Percentiles rank a stretch among this genome's conserved stretches.
Conservation (phyloP, 2,797 vertebrate genomes). For the Coluber constrictor region DNA sequence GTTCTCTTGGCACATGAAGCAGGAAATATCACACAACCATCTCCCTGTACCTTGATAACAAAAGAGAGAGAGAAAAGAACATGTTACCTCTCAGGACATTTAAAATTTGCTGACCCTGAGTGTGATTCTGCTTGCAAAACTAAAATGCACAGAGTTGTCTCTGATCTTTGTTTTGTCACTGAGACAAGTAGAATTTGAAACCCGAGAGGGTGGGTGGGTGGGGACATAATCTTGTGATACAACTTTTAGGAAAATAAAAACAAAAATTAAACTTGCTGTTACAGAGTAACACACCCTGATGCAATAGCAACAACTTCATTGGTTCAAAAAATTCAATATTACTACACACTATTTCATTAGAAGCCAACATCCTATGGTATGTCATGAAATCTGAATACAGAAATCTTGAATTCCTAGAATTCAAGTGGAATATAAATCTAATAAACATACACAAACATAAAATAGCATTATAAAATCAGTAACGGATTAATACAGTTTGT, state of each 20-base stretch:
- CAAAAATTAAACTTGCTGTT: background rate
- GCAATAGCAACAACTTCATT: background rate
- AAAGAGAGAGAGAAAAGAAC: background rate
- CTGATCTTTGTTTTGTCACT: background rate
- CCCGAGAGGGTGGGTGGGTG: background rate
- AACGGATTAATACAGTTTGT: background rate
- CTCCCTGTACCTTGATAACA: background rate
- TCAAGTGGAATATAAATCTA: background rate
- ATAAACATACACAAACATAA: background rate
- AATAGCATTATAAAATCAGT: background rate
- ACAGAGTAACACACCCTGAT: background rate
- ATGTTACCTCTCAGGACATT: background rate
- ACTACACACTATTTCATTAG: too few relatives aligned
- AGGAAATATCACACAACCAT: background rate
- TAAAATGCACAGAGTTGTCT: background rate
- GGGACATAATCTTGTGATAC: background rate
- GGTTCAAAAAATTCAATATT: background rate
- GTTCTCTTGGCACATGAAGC: background rate
- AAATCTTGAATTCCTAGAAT: background rate
- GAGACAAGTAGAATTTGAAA: background rate
- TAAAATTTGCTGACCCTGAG: background rate
- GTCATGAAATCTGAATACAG: background rate
- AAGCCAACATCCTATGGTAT: background rate
- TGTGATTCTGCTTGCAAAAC: background rate
- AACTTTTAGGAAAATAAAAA: background rate